Evolutionary conservation across 2,797 vertebrate genomes (phyloP).

Genomic region (Dendrocincla tyrannina): DNA sequence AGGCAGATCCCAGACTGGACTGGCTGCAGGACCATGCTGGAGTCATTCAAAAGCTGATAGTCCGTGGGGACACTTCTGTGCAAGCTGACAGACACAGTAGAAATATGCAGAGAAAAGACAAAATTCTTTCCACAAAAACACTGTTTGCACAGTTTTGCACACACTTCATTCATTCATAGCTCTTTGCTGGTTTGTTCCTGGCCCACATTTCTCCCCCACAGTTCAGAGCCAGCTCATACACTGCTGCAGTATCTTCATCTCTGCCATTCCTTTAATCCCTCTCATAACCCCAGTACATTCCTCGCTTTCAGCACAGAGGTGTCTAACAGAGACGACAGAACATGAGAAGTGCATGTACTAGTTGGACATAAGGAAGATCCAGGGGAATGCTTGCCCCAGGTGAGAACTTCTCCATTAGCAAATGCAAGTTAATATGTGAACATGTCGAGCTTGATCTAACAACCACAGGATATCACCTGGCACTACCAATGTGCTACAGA

Average conservation of each 20-base stretch:
- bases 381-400: not conserved
- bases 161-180: not conserved
- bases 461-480: not conserved
- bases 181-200: not conserved
- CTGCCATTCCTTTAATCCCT: not conserved
- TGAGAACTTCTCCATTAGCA: not conserved
- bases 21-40: not conserved
- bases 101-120: not conserved
- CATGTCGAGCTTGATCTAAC: not conserved
- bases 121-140: not conserved
- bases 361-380: not conserved
- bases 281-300: not conserved
- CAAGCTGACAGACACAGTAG: not conserved
- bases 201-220: not conserved
- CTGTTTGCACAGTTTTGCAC: not conserved
- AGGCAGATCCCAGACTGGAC: not conserved
- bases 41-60: not conserved
- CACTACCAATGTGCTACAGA: not conserved
- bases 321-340: not conserved
- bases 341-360: not conserved
- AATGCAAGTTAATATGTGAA: not conserved
- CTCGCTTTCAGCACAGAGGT: not conserved
- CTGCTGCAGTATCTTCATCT: not conserved
- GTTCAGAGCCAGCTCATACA: not conserved
- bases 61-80: not conserved